Base-by-base conservation (phyloP, 2,797 vertebrate species). In the Sciurus vulgaris region DNA sequence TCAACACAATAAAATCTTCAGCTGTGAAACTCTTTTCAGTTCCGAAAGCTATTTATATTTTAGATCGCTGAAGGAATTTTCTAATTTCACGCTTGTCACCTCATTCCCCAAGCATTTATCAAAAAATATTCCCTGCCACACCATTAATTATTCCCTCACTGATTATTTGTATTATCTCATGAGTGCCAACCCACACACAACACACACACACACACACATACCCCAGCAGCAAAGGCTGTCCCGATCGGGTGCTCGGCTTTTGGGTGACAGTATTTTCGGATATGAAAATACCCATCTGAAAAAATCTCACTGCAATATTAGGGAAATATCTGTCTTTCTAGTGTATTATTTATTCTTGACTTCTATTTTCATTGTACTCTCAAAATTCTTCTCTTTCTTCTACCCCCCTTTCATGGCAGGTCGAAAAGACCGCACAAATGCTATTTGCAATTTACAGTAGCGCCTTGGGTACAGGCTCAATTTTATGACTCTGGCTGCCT, bases 11-110 rank as follows among this genome's bases (percentile, higher is more conserved):
- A 98, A 99, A 98, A 99, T 99, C 98, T 99, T 98, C 98, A 98
- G 99, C 99, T 99, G 99, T 98, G 98, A 99, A 99, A 99, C 99
- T 98, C 99, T 98, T 99, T 99, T 99, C 99, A 99, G 98, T 99
- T 99, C 98, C 92, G 97, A 98, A 99, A 98, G 99, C 99, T 99
- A 98, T 99, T 98, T 98, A 98, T 98, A 98, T 99, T 99, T 98
- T 97, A 98, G 98, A 98, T 98, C 97, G n/a, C 98, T 98, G 97
- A 98, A 98, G 98, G 98, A 98, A 98, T 98, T 98, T 98, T 98
- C 98, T 97, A 98, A 99, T 99, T 99, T 99, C 99, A 99, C 96
- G 99, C 98, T 98, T 98, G 98, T 99, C 98, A 97, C 98, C 97
- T 95, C 97, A 96, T 98, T 97, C 98, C 98, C 94, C 7, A 92